A percentile compares a stretch with the other conserved stretches of the same genome.
These are phyloP conservation scores for Agrypnus murinus DNA, from an alignment of 2,888 invertebrate species.

Conservation along the genomic window DNA sequence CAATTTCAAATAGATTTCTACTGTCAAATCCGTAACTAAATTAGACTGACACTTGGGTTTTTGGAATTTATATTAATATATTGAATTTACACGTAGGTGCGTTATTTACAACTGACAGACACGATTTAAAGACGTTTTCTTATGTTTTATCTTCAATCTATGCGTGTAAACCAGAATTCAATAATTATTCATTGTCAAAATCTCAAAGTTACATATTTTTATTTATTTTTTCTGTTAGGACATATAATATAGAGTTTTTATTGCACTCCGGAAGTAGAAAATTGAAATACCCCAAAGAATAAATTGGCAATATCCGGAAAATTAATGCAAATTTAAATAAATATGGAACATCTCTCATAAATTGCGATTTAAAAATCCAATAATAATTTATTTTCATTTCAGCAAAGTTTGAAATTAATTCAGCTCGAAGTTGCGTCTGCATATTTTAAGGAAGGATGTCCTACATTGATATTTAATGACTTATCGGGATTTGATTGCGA, in stretches of 20 bases:
- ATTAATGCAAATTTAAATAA: slow-evolving; percentile 53
- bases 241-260: slow-evolving; percentile 7
- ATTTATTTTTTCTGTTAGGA: too few species aligned
- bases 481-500: slow-evolving; percentile 55
- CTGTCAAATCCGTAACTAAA: slow-evolving; percentile 52
- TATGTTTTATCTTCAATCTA: slow-evolving; percentile 10
- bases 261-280: slow-evolving; percentile 35
- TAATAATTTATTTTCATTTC: slow-evolving; percentile 58
- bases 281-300: slow-evolving; percentile 45
- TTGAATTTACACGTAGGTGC: slow-evolving; percentile 45
- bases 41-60: slow-evolving; percentile 48
- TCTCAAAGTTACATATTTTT: too few species aligned
- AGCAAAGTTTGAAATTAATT: slow-evolving; percentile 59
- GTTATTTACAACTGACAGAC: slow-evolving; percentile 41
- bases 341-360: slow-evolving; percentile 53
- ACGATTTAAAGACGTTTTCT: slow-evolving; percentile 28
- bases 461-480: slow-evolving; percentile 57
- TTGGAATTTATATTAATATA: slow-evolving; percentile 51
- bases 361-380: slow-evolving; percentile 55
- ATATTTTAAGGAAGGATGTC: slow-evolving; percentile 48
- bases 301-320: slow-evolving; percentile 50
- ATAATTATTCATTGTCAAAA: not conserved
- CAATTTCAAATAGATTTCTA: slow-evolving; percentile 23
- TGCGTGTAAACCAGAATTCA: slow-evolving; percentile 3
- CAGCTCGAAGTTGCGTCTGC: slow-evolving; percentile 49